A percentile compares a stretch with the other conserved stretches of the same genome.
These are phyloP conservation scores for Intellagama lesueurii DNA, from an alignment of 2,797 vertebrate species.

Conservation along the genomic window DNA sequence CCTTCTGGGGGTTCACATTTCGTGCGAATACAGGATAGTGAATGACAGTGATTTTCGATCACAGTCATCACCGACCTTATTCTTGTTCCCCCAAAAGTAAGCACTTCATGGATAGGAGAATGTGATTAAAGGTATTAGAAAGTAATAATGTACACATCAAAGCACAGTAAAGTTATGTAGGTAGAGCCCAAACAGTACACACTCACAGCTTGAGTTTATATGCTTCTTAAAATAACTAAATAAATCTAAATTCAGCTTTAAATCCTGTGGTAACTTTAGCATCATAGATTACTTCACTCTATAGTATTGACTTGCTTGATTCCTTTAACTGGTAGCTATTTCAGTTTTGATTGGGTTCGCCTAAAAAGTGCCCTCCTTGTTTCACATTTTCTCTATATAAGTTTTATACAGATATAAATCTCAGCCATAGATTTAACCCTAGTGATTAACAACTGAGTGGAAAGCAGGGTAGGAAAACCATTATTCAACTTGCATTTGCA, in stretches of 20 bases:
- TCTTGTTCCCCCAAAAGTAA: conserved; percentile 39
- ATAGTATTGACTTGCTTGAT: neutral
- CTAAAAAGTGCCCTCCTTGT: neutral
- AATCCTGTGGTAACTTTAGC: neutral
- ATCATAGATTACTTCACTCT: neutral
- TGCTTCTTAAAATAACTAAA: neutral
- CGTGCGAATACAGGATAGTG: conserved; percentile 49
- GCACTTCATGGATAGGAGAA: conserved; percentile 2
- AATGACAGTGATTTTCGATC: neutral
- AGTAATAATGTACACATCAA: neutral
- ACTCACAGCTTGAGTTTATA: too few relatives aligned
- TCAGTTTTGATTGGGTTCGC: neutral
- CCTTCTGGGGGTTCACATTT: conserved; percentile 45
- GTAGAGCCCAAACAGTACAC: neutral
- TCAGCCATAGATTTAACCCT: neutral
- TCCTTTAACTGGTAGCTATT: neutral
- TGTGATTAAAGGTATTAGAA: conserved; percentile 45
- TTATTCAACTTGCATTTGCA: neutral
- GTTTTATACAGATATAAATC: neutral
- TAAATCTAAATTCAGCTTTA: neutral
- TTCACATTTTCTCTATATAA: neutral
- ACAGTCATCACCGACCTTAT: conserved; percentile 37
- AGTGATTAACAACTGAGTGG: neutral
- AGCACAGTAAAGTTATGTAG: neutral
- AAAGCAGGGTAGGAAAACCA: neutral